phyloP scores from a whole-genome alignment of 2,888 invertebrate genomes.

The Drosophila setosimentum region DNA sequence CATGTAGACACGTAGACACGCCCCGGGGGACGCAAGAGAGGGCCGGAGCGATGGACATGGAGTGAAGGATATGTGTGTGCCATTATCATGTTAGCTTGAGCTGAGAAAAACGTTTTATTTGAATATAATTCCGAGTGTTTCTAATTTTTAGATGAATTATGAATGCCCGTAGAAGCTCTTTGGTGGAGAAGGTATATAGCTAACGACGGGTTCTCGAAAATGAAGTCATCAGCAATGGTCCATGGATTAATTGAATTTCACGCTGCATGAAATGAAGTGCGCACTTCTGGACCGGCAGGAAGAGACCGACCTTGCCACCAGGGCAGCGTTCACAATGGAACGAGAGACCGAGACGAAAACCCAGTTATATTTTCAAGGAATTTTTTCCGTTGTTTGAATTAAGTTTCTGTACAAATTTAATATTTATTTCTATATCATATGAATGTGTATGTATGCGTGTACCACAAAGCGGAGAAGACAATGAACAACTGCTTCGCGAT shows the following conservation, averaged over 20 bases:
- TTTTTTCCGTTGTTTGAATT: constrained; percentile 48
- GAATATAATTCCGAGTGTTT: constrained; percentile 78
- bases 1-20: constrained; percentile 40
- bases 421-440: constrained; percentile 64
- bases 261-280: constrained; percentile 75
- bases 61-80: constrained; percentile 20
- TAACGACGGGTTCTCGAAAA: constrained; percentile 43
- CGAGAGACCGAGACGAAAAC: constrained; percentile 32
- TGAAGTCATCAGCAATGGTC: constrained; percentile 79
- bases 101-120: constrained; percentile 70
- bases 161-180: constrained; percentile 32
- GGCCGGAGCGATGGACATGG: background rate
- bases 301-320: constrained; percentile 52
- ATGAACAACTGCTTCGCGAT: constrained; percentile 68
- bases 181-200: constrained; percentile 13
- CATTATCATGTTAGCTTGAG: constrained; percentile 27
- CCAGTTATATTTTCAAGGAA: constrained; percentile 50
- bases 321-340: constrained; percentile 30
- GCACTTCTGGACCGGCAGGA: constrained; percentile 33
- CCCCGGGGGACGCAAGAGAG: constrained; percentile 30
- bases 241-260: constrained; percentile 83
- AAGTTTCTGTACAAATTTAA: constrained; percentile 67
- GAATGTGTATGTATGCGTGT: constrained; percentile 31
- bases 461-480: constrained; percentile 77
- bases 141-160: constrained; percentile 69